A percentile compares a stretch with the other conserved stretches of the same genome.
Evolutionary conservation across 2,797 vertebrate genomes (phyloP).

Genomic region (Neosalanx taihuensis): DNA sequence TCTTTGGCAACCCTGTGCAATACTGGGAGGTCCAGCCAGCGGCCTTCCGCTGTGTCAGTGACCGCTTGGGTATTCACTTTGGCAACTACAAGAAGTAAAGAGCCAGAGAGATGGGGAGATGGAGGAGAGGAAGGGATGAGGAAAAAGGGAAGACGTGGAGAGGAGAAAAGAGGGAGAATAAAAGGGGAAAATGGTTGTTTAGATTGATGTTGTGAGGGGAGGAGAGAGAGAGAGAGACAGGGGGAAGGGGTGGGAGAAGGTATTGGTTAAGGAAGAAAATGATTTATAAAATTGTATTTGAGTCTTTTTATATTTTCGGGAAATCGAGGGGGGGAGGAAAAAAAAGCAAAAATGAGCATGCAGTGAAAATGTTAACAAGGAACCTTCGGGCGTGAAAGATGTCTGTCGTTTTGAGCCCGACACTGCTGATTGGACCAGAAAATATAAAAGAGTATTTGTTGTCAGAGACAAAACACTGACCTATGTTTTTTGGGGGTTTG

Average conservation of each 20-base stretch:
- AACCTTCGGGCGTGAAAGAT: too few relatives aligned
- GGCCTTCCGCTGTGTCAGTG: slow-evolving; percentile 86
- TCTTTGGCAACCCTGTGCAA: slow-evolving; percentile 87
- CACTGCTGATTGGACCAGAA: too few relatives aligned
- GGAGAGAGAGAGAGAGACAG: slow-evolving; percentile 3
- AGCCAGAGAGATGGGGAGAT: neutral
- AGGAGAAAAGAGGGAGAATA: slow-evolving; percentile 7
- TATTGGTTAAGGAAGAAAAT: slow-evolving; percentile 36
- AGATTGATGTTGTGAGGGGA: slow-evolving; percentile 23
- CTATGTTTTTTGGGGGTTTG: slow-evolving; percentile 24
- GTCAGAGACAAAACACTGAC: neutral
- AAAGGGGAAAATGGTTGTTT: slow-evolving; percentile 31
- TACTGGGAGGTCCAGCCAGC: slow-evolving; percentile 94
- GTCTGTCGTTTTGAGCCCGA: too few relatives aligned
- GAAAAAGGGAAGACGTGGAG: neutral
- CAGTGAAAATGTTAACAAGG: neutral
- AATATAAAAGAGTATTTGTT: neutral
- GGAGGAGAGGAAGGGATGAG: neutral
- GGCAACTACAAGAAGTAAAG: slow-evolving; percentile 91
- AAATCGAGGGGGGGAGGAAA: neutral
- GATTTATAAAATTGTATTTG: slow-evolving; percentile 36
- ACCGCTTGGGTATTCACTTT: slow-evolving; percentile 87
- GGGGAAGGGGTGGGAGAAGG: slow-evolving; percentile 28
- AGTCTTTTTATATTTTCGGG: slow-evolving; percentile 5
- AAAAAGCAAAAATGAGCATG: too few relatives aligned